A percentile compares a stretch with the other conserved stretches of the same genome.
Conservation (phyloP, 2,113 vertebrate genomes). For the Heterotilapia buettikoferi region DNA sequence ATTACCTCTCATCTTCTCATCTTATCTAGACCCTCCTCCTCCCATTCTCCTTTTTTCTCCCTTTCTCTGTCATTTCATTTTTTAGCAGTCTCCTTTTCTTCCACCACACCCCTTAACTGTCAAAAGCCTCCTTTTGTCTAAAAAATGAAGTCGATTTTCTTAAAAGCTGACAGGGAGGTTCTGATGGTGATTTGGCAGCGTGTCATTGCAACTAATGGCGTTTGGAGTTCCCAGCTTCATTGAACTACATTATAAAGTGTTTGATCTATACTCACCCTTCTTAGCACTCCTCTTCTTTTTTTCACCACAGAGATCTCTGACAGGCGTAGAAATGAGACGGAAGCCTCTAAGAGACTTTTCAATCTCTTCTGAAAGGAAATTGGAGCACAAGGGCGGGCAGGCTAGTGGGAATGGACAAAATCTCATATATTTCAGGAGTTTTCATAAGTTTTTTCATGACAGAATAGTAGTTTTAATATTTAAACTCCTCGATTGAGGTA, state of each 20-base stretch:
- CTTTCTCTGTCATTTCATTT: conserved; percentile 8
- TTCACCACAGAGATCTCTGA: conserved; percentile 48
- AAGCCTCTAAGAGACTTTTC: conserved; percentile 59
- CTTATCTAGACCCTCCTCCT: conserved; percentile 37
- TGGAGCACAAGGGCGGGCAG: conserved; percentile 39
- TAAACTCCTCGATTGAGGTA: conserved; percentile 29
- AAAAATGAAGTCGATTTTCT: conserved; percentile 45
- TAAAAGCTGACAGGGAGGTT: conserved; percentile 63
- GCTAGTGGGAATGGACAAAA: conserved; percentile 35
- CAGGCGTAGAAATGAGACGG: conserved; percentile 61
- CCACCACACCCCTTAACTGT: conserved; percentile 18
- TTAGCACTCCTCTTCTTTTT: conserved; percentile 21
- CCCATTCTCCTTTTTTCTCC: background rate
- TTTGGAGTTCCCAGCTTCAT: conserved; percentile 53
- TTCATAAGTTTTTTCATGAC: conserved; percentile 7
- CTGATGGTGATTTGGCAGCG: conserved; percentile 60
- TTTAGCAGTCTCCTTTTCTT: background rate
- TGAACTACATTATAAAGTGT: conserved; percentile 65
- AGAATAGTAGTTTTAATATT: conserved; percentile 52
- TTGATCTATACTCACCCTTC: conserved; percentile 58
- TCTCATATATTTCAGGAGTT: conserved; percentile 51
- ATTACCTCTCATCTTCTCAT: conserved; percentile 64
- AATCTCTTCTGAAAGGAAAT: conserved; percentile 61
- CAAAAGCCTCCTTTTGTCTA: conserved; percentile 25
- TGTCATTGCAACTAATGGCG: conserved; percentile 64